Evolutionary conservation across 1,140 invertebrate genomes (phyloP).

Genomic region (Diabrotica undecimpunctata): DNA sequence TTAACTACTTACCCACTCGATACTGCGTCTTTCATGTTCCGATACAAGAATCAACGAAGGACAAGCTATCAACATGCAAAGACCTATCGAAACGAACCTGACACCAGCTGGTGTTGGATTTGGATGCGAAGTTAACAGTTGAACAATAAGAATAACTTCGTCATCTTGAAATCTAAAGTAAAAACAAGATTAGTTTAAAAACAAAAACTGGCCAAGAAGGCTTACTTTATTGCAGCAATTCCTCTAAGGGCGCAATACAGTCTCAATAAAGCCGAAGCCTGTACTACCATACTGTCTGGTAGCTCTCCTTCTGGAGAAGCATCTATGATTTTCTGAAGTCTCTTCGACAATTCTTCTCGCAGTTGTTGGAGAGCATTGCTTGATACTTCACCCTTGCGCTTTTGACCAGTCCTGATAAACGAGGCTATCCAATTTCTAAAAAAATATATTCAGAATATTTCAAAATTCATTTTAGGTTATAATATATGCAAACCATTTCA

Average conservation of each 20-base stretch:
- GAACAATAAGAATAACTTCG: slow-evolving; percentile 79
- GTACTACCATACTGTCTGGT: slow-evolving; percentile 67
- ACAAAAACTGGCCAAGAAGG: slow-evolving; percentile 25
- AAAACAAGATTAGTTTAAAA: slow-evolving; percentile 17
- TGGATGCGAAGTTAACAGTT: slow-evolving; percentile 84
- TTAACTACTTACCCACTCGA: slow-evolving; percentile 70
- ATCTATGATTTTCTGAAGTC: slow-evolving; percentile 59
- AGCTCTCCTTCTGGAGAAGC: slow-evolving; percentile 56
- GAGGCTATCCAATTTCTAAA: slow-evolving; percentile 80
- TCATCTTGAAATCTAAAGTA: slow-evolving; percentile 81
- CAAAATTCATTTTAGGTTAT: too few relatives aligned
- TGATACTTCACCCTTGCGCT: slow-evolving; percentile 74
- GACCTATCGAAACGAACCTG: slow-evolving; percentile 85
- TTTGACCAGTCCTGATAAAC: slow-evolving; percentile 87
- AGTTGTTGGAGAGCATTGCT: slow-evolving; percentile 69
- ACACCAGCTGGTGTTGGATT: slow-evolving; percentile 87
- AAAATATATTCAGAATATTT: background rate
- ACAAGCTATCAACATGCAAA: slow-evolving; percentile 94
- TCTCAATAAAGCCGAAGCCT: slow-evolving; percentile 75
- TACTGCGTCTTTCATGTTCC: slow-evolving; percentile 83
- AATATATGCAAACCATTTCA: slow-evolving; percentile 4
- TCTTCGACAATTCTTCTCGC: slow-evolving; percentile 73
- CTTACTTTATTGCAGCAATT: slow-evolving; percentile 85
- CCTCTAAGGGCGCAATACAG: slow-evolving; percentile 90
- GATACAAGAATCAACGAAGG: slow-evolving; percentile 75